Evolutionary conservation across 2,797 vertebrate species (phyloP).

Genomic region (Scyliorhinus canicula): DNA sequence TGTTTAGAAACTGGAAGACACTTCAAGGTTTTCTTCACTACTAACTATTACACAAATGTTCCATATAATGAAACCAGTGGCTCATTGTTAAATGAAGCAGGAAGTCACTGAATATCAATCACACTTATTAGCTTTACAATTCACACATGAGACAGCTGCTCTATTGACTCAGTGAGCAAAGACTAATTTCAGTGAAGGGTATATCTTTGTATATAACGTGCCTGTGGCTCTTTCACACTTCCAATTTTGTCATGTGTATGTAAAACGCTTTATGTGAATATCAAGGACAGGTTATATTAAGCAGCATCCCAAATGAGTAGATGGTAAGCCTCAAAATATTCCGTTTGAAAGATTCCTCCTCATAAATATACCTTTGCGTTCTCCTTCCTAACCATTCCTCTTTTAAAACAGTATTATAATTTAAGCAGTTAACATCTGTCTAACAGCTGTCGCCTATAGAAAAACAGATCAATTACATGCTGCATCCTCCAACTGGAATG

Average conservation of each 20-base stretch:
- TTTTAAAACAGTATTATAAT: too few relatives aligned
- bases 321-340: background rate
- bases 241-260: background rate
- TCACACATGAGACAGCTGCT: background rate
- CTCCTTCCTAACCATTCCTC: background rate
- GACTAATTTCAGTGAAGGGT: background rate
- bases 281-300: background rate
- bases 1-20: background rate
- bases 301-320: background rate
- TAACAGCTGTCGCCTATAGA: background rate
- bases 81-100: background rate
- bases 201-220: background rate
- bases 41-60: background rate
- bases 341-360: background rate
- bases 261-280: background rate
- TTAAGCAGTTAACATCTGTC: background rate
- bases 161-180: background rate
- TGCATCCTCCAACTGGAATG: background rate
- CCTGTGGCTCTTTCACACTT: background rate
- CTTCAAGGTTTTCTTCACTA: background rate
- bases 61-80: background rate
- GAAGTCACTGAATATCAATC: background rate
- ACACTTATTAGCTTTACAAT: background rate
- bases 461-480: background rate
- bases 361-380: background rate